Evolutionary conservation across 2,113 vertebrate genomes (phyloP).

Genomic region (Leptocoma aspasia): DNA sequence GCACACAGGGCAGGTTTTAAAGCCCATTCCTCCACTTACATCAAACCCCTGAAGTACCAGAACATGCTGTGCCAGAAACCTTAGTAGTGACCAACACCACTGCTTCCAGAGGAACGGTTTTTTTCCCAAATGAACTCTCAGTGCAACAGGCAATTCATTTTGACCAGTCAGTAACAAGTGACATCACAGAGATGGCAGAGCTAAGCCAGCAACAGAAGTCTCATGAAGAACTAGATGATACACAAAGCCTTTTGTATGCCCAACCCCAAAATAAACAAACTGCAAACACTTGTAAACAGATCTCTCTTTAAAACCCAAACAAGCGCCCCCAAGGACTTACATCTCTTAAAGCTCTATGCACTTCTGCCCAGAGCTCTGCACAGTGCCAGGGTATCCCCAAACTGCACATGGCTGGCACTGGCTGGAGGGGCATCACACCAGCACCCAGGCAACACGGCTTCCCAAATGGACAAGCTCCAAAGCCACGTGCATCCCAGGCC

Average conservation of each 20-base stretch:
- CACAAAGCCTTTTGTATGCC: neutral
- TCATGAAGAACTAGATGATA: rapidly evolving
- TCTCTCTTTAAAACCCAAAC: neutral
- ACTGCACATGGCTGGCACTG: neutral
- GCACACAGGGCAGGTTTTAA: neutral
- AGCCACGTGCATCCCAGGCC: rapidly evolving
- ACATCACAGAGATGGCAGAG: neutral
- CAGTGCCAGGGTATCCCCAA: neutral
- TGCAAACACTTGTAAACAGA: neutral
- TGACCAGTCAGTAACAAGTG: neutral
- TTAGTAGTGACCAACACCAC: neutral
- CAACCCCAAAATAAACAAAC: neutral
- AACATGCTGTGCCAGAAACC: neutral
- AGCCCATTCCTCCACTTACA: neutral
- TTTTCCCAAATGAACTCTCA: neutral
- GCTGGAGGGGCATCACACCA: neutral
- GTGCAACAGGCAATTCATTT: neutral
- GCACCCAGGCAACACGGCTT: neutral
- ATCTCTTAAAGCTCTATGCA: neutral
- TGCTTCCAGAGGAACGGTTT: neutral
- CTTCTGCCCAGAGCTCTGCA: neutral
- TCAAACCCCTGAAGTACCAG: neutral
- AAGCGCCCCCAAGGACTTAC: neutral
- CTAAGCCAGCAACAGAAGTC: neutral
- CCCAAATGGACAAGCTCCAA: neutral